These are phyloP conservation scores for Trididemnum miniatum DNA, from an alignment of 23 tunicate species.

Conservation along the genomic window DNA sequence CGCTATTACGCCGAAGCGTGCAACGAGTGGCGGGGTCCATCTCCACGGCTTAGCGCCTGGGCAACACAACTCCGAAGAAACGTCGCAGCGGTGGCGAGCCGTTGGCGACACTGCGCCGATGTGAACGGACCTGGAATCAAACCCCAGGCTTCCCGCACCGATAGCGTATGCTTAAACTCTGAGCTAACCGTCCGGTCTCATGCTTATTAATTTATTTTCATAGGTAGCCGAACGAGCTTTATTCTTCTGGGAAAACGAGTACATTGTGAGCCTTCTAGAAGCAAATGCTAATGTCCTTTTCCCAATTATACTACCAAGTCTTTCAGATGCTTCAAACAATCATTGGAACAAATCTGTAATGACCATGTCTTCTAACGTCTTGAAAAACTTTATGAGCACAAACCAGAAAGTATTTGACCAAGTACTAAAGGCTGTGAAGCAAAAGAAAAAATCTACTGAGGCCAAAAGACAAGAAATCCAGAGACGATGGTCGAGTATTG, in stretches of 20 bases:
- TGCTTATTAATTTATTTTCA: neutral
- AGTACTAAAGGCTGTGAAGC: constrained; percentile 16
- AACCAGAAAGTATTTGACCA: constrained; percentile 42
- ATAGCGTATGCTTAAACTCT: too few relatives aligned
- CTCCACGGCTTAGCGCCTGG: too few relatives aligned
- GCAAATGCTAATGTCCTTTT: constrained; percentile 26
- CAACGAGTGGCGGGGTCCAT: too few relatives aligned
- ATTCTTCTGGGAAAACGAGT: constrained; percentile 91
- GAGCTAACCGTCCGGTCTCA: too few relatives aligned
- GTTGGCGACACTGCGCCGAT: too few relatives aligned
- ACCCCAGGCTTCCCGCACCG: too few relatives aligned
- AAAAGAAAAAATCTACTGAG: constrained; percentile 15
- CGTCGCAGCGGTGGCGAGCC: too few relatives aligned
- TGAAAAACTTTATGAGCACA: constrained; percentile 65
- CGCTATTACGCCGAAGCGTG: too few relatives aligned
- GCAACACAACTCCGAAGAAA: too few relatives aligned
- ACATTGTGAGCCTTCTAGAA: constrained; percentile 62
- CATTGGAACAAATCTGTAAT: constrained; percentile 66
- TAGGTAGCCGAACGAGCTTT: constrained; percentile 72
- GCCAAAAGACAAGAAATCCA: neutral
- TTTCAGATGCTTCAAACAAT: constrained; percentile 27
- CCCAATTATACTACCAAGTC: constrained; percentile 39
- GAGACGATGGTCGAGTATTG: constrained; percentile 9
- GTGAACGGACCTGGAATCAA: too few relatives aligned
- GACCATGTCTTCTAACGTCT: constrained; percentile 43